A percentile compares a stretch with the other conserved stretches of the same genome.
Evolutionary conservation across 2,888 invertebrate species (phyloP).

Genomic region (Dolichopus griseipennis): DNA sequence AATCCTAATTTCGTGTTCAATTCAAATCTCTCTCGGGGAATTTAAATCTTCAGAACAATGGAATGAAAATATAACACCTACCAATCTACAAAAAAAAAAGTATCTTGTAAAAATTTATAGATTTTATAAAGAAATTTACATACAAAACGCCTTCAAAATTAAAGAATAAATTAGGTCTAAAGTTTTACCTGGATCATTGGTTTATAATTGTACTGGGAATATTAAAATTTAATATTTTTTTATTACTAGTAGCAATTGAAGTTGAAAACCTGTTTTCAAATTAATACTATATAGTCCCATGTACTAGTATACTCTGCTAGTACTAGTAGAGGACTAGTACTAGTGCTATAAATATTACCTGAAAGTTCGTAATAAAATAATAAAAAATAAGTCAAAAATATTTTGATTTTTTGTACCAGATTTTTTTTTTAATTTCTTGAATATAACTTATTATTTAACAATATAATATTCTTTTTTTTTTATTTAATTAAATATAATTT

Average conservation of each 20-base stretch:
- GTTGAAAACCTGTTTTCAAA: no score
- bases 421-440: neutral
- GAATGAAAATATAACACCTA: neutral
- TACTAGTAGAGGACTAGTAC: no score
- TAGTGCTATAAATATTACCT: neutral
- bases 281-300: no score
- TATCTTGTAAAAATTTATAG: no score
- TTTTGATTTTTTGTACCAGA: neutral
- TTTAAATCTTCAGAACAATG: no score
- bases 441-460: neutral
- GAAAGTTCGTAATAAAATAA: neutral
- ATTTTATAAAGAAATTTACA: conserved; percentile 1
- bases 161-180: no score
- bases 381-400: neutral
- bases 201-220: no score
- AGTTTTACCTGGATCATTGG: neutral
- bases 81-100: neutral
- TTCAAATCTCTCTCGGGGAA: no score
- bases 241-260: no score
- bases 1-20: no score
- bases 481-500: neutral
- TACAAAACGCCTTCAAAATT: neutral
- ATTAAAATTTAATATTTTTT: no score
- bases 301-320: no score
- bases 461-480: neutral